These are phyloP conservation scores for Liasis olivaceus DNA, from an alignment of 2,797 vertebrate genomes.

Conservation along the genomic window DNA sequence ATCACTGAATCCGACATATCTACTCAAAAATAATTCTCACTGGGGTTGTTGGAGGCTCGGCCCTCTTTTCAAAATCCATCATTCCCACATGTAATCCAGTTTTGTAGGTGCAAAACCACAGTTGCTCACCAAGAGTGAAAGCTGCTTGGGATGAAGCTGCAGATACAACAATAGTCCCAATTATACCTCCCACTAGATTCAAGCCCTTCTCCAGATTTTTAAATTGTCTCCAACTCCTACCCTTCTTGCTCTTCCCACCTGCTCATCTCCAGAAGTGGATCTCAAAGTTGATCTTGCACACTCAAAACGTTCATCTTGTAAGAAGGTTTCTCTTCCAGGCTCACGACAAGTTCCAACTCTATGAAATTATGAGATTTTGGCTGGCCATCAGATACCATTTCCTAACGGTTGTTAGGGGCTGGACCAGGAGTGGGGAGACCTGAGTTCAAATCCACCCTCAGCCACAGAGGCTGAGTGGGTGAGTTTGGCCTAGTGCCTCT, in stretches of 20 bases:
- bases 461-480: too few relatives aligned
- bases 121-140: too few relatives aligned
- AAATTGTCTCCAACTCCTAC: not conserved
- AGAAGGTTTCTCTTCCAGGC: not conserved
- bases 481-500: too few relatives aligned
- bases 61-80: not conserved
- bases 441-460: not conserved
- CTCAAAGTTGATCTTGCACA: not conserved
- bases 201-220: not conserved
- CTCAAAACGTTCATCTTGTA: not conserved
- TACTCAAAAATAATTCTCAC: not conserved
- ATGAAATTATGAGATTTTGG: not conserved
- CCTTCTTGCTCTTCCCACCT: not conserved
- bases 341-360: not conserved
- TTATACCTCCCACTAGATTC: not conserved
- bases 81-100: not conserved
- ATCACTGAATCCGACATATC: not conserved
- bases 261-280: not conserved
- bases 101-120: not conserved
- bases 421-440: not conserved
- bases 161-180: not conserved
- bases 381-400: not conserved
- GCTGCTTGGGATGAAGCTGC: not conserved
- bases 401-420: not conserved
- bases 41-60: not conserved